Conservation (phyloP, 2,797 vertebrate species). For the Clamator glandarius region DNA sequence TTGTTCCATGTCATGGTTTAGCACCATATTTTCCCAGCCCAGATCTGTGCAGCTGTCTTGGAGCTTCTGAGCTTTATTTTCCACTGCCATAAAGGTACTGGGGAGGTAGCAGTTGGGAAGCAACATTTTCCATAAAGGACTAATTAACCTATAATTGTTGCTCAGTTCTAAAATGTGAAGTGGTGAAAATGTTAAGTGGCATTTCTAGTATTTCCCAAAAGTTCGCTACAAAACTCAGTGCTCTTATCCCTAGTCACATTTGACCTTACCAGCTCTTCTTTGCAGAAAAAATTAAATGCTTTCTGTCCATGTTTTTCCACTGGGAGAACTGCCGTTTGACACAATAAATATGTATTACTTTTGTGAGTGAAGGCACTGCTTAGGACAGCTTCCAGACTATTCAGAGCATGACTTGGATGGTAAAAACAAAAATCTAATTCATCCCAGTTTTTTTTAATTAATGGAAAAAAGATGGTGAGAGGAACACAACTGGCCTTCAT, state of each 20-base stretch:
- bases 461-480: not conserved
- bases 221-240: not conserved
- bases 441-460: not conserved
- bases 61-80: not conserved
- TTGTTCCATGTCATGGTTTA: not conserved
- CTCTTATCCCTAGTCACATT: not conserved
- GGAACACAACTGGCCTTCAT: not conserved
- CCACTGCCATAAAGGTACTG: not conserved
- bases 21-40: not conserved
- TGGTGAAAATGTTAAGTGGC: not conserved
- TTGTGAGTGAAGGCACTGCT: not conserved
- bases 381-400: constrained; percentile 4
- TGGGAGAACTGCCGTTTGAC: not conserved
- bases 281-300: not conserved
- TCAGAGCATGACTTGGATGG: not conserved
- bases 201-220: not conserved
- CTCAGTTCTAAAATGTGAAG: not conserved
- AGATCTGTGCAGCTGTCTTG: not conserved
- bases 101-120: not conserved
- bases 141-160: not conserved
- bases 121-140: not conserved
- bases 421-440: not conserved
- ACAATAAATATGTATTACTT: not conserved
- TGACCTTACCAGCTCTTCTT: not conserved
- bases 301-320: not conserved